A percentile compares a stretch with the other conserved stretches of the same genome.
Conservation (phyloP, 1,140 invertebrate genomes). For the Megathymus violae region DNA sequence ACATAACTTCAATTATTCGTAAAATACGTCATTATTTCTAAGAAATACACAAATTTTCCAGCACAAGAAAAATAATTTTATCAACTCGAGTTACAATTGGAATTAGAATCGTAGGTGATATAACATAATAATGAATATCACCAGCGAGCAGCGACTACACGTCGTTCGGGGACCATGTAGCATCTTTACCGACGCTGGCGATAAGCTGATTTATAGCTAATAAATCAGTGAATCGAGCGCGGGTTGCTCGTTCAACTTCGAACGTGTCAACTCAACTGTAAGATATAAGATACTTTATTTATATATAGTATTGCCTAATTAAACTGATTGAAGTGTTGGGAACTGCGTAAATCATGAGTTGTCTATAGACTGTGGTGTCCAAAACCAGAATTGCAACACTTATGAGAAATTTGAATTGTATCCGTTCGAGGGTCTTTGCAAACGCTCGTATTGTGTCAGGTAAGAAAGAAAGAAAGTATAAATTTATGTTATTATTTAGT, state of each 20-base stretch:
- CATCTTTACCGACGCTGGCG: conserved; percentile 24
- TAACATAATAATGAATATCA: conserved; percentile 11
- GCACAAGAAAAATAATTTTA: neutral
- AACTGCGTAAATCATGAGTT: too few relatives aligned
- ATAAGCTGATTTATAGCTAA: conserved; percentile 26
- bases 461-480: too few relatives aligned
- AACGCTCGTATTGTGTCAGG: too few relatives aligned
- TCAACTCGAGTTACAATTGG: neutral
- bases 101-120: conserved; percentile 15
- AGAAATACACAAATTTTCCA: neutral
- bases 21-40: neutral
- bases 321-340: too few relatives aligned
- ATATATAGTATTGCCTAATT: too few relatives aligned
- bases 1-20: too few relatives aligned
- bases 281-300: neutral
- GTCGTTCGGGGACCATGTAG: conserved; percentile 9
- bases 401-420: too few relatives aligned
- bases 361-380: too few relatives aligned
- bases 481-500: too few relatives aligned
- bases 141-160: neutral
- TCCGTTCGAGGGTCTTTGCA: too few relatives aligned
- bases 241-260: conserved; percentile 47
- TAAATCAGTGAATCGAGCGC: conserved; percentile 35
- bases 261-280: conserved; percentile 9
- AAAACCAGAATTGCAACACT: too few relatives aligned